Percentiles rank a stretch among this genome's conserved stretches.
phyloP scores from a whole-genome alignment of 1,140 invertebrate species.

The Formica exsecta region DNA sequence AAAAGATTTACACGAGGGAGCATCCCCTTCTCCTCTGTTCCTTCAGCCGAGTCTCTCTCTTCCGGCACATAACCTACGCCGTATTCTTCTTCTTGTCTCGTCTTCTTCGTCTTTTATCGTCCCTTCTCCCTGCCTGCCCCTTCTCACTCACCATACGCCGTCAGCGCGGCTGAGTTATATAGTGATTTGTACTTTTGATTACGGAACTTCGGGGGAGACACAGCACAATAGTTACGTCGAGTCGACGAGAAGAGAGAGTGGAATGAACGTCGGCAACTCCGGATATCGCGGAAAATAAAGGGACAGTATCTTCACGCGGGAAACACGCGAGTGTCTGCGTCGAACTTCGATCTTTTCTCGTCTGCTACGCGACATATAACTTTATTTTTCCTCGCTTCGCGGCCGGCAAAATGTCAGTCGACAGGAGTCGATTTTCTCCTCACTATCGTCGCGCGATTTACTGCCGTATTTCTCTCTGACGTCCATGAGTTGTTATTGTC shows the following conservation, averaged over 20 bases:
- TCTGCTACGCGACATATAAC: conserved; percentile 2
- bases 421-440: conserved; percentile 30
- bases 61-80: conserved; percentile 58
- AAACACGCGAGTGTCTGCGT: conserved; percentile 43
- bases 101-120: conserved; percentile 71
- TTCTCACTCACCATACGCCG: conserved; percentile 45
- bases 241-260: conserved; percentile 28
- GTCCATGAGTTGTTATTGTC: conserved; percentile 35
- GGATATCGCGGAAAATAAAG: conserved; percentile 71
- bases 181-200: conserved; percentile 68
- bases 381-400: conserved; percentile 16
- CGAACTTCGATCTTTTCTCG: conserved; percentile 37
- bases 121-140: conserved; percentile 9
- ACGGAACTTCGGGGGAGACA: conserved; percentile 58
- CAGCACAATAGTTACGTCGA: conserved; percentile 62
- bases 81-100: conserved; percentile 48
- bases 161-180: conserved; percentile 47
- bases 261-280: conserved; percentile 47
- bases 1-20: conserved; percentile 60
- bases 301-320: conserved; percentile 32
- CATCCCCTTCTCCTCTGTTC: background rate
- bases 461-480: conserved; percentile 32
- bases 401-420: background rate
- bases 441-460: conserved; percentile 52
- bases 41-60: conserved; percentile 45